Evolutionary conservation across 2,113 vertebrate species (phyloP).

Genomic region (Amblyornis subalaris): DNA sequence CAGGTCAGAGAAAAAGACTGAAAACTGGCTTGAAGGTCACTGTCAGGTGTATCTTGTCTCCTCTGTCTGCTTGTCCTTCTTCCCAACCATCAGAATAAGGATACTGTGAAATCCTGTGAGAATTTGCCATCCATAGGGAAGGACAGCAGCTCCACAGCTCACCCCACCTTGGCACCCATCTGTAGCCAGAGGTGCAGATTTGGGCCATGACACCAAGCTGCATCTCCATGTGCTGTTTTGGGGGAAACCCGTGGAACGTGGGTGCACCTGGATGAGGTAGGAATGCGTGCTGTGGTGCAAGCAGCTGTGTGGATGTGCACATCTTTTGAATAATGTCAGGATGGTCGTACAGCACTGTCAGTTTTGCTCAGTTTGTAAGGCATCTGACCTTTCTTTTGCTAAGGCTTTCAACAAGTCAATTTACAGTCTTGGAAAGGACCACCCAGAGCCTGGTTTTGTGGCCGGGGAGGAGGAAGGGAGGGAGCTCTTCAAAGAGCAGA

Average conservation of each 20-base stretch:
- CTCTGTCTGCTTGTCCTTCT: neutral
- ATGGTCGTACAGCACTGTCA: neutral
- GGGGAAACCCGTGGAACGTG: neutral
- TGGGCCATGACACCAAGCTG: neutral
- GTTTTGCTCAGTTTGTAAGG: neutral
- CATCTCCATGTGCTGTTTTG: neutral
- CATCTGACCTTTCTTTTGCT: slow-evolving; percentile 39
- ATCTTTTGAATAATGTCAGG: neutral
- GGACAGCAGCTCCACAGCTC: neutral
- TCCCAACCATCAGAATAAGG: neutral
- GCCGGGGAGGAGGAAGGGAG: neutral
- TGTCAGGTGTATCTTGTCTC: neutral
- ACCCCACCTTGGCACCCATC: neutral
- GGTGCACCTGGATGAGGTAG: neutral
- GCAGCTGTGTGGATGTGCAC: neutral
- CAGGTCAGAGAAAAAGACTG: neutral
- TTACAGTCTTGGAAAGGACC: slow-evolving; percentile 33
- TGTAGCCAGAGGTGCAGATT: neutral
- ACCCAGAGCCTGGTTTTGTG: slow-evolving; percentile 15
- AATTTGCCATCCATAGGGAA: fast-evolving
- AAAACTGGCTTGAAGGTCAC: neutral
- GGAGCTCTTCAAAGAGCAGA: neutral
- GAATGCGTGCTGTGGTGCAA: neutral
- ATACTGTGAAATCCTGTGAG: neutral
- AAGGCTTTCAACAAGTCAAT: slow-evolving; percentile 48